A percentile compares a stretch with the other conserved stretches of the same genome.
phyloP scores from a whole-genome alignment of 2,888 invertebrate genomes.

The Selenia dentaria region DNA sequence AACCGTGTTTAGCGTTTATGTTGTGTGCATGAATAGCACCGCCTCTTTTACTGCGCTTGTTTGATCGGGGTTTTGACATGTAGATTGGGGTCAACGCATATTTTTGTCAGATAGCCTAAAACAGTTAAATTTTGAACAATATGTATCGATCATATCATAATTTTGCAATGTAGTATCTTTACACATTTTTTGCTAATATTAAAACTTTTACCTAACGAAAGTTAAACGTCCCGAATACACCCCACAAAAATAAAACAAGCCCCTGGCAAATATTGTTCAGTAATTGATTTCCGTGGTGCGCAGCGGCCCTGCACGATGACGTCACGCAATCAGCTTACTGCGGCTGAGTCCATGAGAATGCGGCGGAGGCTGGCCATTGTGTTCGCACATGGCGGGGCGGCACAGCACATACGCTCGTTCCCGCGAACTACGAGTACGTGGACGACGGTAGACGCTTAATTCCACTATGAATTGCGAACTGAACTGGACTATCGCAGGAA shows the following conservation, averaged over 20 bases:
- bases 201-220: too few species aligned
- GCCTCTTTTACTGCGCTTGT: too few species aligned
- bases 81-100: too few species aligned
- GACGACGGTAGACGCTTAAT: slow-evolving; percentile 5
- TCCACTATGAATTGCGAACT: slow-evolving; percentile 9
- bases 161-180: too few species aligned
- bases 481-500: too few species aligned
- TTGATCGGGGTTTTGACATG: too few species aligned
- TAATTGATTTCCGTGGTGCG: slow-evolving; percentile 46
- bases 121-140: too few species aligned
- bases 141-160: too few species aligned
- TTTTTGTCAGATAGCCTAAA: too few species aligned
- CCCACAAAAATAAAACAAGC: slow-evolving; percentile 10
- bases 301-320: slow-evolving; percentile 59
- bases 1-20: too few species aligned
- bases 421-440: slow-evolving; percentile 10
- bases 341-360: slow-evolving; percentile 82
- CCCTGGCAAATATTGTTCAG: slow-evolving; percentile 27
- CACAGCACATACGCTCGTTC: slow-evolving; percentile 64
- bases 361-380: slow-evolving; percentile 83
- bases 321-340: slow-evolving; percentile 84
- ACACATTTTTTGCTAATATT: too few species aligned
- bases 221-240: neutral
- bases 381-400: slow-evolving; percentile 67
- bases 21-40: too few species aligned